phyloP scores from a whole-genome alignment of 1,140 invertebrate genomes.

The Hyphantria cunea region DNA sequence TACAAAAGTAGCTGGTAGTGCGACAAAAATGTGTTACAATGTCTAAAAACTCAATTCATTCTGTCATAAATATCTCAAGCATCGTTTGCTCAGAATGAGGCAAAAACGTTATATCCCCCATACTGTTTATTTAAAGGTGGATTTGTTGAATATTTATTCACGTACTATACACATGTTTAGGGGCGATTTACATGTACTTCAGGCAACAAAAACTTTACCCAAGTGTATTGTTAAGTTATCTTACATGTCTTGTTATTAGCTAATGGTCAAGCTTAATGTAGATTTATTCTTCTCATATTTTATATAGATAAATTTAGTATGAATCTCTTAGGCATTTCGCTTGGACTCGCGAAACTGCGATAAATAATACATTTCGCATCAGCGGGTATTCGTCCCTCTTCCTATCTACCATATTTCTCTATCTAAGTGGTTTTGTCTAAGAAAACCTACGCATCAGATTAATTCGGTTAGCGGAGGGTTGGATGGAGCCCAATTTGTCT shows the following conservation, averaged over 20 bases:
- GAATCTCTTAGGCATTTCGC: constrained; percentile 16
- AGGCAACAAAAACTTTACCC: constrained; percentile 22
- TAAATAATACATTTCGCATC: constrained; percentile 44
- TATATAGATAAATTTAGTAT: constrained; percentile 7
- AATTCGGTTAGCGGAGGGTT: constrained; percentile 71
- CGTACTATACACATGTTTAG: constrained; percentile 49
- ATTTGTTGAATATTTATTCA: constrained; percentile 77
- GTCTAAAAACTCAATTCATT: constrained; percentile 72
- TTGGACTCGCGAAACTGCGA: constrained; percentile 18
- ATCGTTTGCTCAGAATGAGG: constrained; percentile 75
- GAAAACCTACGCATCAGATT: constrained; percentile 77
- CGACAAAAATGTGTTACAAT: constrained; percentile 50
- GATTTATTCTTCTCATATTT: constrained; percentile 7
- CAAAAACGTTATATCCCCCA: constrained; percentile 73
- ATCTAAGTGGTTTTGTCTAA: constrained; percentile 67
- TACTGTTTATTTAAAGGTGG: constrained; percentile 78
- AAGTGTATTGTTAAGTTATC: constrained; percentile 15
- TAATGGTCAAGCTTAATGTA: constrained; percentile 10
- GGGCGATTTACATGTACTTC: constrained; percentile 17
- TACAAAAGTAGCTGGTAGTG: too few relatives aligned
- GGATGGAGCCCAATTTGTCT: constrained; percentile 81
- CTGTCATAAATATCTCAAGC: constrained; percentile 79
- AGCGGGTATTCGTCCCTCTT: constrained; percentile 34
- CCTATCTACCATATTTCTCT: constrained; percentile 51
- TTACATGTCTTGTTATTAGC: constrained; percentile 5